phyloP scores from a whole-genome alignment of 2,113 vertebrate genomes.

The Apodemus sylvaticus region DNA sequence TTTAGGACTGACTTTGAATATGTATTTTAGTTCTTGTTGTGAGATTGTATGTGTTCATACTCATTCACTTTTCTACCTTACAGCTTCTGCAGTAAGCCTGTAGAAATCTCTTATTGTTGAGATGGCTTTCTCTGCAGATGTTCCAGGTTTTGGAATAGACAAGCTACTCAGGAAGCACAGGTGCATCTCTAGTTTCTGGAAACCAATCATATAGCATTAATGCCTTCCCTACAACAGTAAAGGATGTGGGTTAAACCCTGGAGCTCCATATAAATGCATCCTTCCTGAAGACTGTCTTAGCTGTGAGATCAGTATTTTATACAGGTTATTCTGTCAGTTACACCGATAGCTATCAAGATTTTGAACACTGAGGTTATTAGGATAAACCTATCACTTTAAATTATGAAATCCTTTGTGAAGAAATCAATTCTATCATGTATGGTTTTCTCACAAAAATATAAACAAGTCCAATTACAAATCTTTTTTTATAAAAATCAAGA shows the following conservation, averaged over 20 bases:
- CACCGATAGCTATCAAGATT: constrained; percentile 25
- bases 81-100: background rate
- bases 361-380: constrained; percentile 65
- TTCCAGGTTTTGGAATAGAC: background rate
- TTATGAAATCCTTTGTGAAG: constrained; percentile 53
- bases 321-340: background rate
- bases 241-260: background rate
- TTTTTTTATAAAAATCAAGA: background rate
- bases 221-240: background rate
- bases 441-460: background rate
- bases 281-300: background rate
- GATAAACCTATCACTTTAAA: constrained; percentile 73
- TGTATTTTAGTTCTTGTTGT: background rate
- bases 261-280: background rate
- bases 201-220: background rate
- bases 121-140: background rate
- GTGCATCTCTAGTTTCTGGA: background rate
- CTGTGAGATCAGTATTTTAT: background rate
- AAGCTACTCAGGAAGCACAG: background rate
- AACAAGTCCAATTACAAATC: background rate
- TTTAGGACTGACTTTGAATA: constrained; percentile 19
- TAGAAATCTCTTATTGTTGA: constrained; percentile 8
- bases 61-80: background rate
- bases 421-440: constrained; percentile 31
- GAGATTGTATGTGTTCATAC: background rate